Percentiles rank a stretch among this genome's conserved stretches.
Evolutionary conservation across 2,888 invertebrate species (phyloP).

Genomic region (Cheilosia vernalis): DNA sequence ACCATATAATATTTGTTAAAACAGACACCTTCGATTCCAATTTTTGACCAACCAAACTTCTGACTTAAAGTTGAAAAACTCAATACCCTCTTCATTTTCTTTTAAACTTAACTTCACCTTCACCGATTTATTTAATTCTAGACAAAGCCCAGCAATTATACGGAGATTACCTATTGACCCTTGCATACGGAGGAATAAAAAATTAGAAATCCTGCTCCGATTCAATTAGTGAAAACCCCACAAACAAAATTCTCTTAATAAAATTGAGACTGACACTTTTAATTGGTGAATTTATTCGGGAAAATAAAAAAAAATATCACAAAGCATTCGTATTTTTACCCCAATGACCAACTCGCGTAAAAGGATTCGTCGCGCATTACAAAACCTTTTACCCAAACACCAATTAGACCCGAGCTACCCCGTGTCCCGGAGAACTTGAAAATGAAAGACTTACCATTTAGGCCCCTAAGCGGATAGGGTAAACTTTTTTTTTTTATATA

Average conservation of each 20-base stretch:
- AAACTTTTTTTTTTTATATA: slow-evolving; percentile 6
- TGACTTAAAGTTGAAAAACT: too few species aligned
- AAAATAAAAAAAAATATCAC: neutral
- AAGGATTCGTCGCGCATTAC: slow-evolving; percentile 45
- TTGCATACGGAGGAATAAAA: too few species aligned
- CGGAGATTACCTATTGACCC: too few species aligned
- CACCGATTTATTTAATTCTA: too few species aligned
- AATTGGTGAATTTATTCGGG: slow-evolving; percentile 52
- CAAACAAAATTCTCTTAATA: slow-evolving; percentile 21
- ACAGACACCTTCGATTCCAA: too few species aligned
- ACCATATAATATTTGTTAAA: too few species aligned
- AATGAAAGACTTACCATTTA: slow-evolving; percentile 52
- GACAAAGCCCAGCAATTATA: too few species aligned
- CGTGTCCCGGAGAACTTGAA: neutral
- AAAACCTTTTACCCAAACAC: slow-evolving; percentile 45
- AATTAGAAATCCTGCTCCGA: too few species aligned
- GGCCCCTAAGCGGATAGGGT: slow-evolving; percentile 61
- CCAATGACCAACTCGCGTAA: slow-evolving; percentile 51
- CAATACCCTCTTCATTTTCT: too few species aligned
- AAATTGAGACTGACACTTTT: slow-evolving; percentile 52
- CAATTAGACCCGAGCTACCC: slow-evolving; percentile 40
- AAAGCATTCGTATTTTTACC: slow-evolving; percentile 5
- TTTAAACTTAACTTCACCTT: too few species aligned
- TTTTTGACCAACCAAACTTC: too few species aligned
- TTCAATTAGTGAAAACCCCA: neutral